Percentiles rank a stretch among this genome's conserved stretches.
Conservation (phyloP, 2,797 vertebrate genomes). For the Enoplosus armatus region DNA sequence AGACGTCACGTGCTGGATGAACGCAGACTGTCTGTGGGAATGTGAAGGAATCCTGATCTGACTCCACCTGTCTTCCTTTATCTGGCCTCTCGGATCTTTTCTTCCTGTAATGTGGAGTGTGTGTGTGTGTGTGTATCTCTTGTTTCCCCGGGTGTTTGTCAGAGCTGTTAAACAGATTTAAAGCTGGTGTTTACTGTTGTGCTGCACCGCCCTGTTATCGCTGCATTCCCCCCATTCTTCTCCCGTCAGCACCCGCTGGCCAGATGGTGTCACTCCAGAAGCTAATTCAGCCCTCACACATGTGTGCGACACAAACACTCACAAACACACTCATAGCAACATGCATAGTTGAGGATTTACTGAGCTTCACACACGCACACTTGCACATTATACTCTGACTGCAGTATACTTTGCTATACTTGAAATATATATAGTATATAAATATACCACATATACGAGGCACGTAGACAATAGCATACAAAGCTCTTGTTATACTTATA, state of each 20-base stretch:
- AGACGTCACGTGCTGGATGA: neutral
- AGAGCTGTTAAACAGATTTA: conserved; percentile 69
- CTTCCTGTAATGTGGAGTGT: conserved; percentile 1
- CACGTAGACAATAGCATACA: neutral
- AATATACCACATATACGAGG: too few species aligned
- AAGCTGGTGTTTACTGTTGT: conserved; percentile 68
- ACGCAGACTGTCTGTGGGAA: neutral
- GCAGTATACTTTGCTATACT: neutral
- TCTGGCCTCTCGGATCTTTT: conserved; percentile 3
- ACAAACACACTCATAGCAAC: conserved; percentile 15
- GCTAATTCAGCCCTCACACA: conserved; percentile 68
- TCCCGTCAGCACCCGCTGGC: conserved; percentile 65
- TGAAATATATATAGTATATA: too few species aligned
- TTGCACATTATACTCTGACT: neutral
- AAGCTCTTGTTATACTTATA: neutral
- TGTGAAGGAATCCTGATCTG: neutral
- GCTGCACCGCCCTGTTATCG: conserved; percentile 66
- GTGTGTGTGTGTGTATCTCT: conserved; percentile 18
- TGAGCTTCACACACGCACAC: neutral
- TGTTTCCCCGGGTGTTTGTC: conserved; percentile 53
- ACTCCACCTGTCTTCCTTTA: conserved; percentile 10
- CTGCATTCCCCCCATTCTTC: conserved; percentile 62
- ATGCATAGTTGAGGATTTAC: neutral
- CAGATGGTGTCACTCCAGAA: conserved; percentile 85
- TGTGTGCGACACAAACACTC: conserved; percentile 45